A percentile compares a stretch with the other conserved stretches of the same genome.
Evolutionary conservation across 1,140 invertebrate genomes (phyloP).

Genomic region (Bombus confusus): DNA sequence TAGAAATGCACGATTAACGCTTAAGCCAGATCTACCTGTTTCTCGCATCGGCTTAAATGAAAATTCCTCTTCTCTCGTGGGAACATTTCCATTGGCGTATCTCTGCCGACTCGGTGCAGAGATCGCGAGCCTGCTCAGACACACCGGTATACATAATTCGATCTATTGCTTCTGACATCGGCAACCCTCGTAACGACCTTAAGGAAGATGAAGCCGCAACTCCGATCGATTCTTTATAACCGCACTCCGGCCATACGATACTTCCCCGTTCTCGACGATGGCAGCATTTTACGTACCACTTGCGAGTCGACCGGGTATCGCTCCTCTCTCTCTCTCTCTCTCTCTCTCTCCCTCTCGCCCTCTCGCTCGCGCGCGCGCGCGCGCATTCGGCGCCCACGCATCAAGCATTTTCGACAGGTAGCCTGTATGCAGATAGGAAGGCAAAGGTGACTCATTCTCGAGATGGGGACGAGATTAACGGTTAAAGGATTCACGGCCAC

Average conservation of each 20-base stretch:
- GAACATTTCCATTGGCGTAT: neutral
- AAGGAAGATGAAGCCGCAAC: conserved; percentile 53
- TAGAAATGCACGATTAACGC: neutral
- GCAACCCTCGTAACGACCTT: conserved; percentile 56
- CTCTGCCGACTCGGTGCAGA: neutral
- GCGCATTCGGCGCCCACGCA: no score
- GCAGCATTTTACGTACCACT: neutral
- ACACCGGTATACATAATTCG: neutral
- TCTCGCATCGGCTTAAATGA: neutral
- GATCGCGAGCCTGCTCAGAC: neutral
- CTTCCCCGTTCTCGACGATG: neutral
- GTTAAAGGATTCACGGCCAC: neutral
- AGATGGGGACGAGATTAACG: neutral
- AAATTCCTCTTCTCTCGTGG: neutral
- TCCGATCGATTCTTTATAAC: conserved; percentile 56
- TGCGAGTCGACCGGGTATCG: neutral
- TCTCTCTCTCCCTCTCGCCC: neutral
- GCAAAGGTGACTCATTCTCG: neutral
- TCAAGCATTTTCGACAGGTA: neutral
- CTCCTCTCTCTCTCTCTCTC: no score
- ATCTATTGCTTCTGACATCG: neutral
- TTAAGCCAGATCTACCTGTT: no score
- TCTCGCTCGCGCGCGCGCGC: no score
- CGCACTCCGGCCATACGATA: conserved; percentile 32
- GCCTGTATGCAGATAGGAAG: neutral